Percentiles rank a stretch among this genome's conserved stretches.
Conservation (phyloP, 1,140 invertebrate species). For the Panonychus citri region DNA sequence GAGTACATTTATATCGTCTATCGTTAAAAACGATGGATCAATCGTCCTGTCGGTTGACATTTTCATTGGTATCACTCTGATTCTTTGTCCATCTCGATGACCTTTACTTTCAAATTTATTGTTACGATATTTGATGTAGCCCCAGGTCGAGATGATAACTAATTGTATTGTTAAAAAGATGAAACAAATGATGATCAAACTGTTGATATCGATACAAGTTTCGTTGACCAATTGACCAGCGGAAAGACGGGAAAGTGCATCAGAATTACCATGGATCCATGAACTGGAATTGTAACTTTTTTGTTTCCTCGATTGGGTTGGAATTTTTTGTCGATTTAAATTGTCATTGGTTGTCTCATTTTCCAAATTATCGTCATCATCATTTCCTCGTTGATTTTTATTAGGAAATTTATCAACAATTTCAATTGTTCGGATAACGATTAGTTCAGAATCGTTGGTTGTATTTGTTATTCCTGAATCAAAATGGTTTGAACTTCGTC, state of each 20-base stretch:
- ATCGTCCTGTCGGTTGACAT: neutral
- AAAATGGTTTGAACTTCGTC: neutral
- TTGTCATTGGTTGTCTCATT: neutral
- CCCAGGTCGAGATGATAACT: neutral
- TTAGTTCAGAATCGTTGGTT: neutral
- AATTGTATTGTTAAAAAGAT: neutral
- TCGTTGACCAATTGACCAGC: neutral
- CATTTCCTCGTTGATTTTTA: neutral
- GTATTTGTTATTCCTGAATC: neutral
- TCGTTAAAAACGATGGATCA: neutral
- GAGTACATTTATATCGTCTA: neutral
- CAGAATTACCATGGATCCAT: neutral
- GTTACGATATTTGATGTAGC: neutral
- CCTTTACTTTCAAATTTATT: neutral
- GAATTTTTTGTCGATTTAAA: neutral
- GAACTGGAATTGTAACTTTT: neutral
- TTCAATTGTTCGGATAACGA: neutral
- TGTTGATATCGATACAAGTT: neutral
- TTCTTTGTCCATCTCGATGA: neutral
- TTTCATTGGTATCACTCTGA: neutral
- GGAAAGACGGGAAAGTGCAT: neutral
- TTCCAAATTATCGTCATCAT: neutral
- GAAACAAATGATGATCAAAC: neutral
- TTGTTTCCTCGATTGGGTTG: neutral
- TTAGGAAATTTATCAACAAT: slow-evolving; percentile 1